Base-by-base conservation (phyloP, 2,113 vertebrate genomes). In the Lophochroa leadbeateri region DNA sequence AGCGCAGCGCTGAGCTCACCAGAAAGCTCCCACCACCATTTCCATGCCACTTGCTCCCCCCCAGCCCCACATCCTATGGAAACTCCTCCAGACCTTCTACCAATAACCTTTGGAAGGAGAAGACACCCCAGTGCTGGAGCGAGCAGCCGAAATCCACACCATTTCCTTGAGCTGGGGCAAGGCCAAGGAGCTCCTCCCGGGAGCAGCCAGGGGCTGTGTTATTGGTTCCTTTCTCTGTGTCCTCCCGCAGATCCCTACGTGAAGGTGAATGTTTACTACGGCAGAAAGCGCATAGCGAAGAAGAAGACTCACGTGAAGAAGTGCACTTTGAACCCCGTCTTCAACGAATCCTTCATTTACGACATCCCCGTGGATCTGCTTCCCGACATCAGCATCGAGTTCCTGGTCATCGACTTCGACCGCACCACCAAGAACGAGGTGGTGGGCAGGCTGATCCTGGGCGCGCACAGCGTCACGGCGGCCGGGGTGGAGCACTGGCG, bases 301-400 rank as follows among this genome's bases (percentile, higher is more conserved):
- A 99, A 99, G 98, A 99, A 99, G 91, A 99, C 99, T 1, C 99
- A 99, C 12, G 99, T 99, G 92, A 99, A 99, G 98, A 99, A 99
- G 97, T 98, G 99, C 98, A 99, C 99, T 44, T 98, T 99, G 97
- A 99, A 99, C 89, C 99, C 99, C 0, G 98, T 99, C 96, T 99
- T 99, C 98, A 99, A 99, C 9, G 99, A 99, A 94, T 99, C 99
- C 86, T 99, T 99, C 98, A 99, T 99, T 97, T 99, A 99, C 13
- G 99, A 99, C 85, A 99, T 99, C 91, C 99, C 99, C 0, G 97
- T 83, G 0, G 99, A 99, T 24, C 98, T 99, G 8, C 98, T 99
- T 65, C 98, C 99, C 0, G 99, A 99, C 82, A 95, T 99, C 98
- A 99, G 99, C 81, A 98, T 99, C 3, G 99, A 99, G 92, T 99